Base-by-base conservation (phyloP, 2,888 invertebrate genomes). In the Ophion obscuratus region DNA sequence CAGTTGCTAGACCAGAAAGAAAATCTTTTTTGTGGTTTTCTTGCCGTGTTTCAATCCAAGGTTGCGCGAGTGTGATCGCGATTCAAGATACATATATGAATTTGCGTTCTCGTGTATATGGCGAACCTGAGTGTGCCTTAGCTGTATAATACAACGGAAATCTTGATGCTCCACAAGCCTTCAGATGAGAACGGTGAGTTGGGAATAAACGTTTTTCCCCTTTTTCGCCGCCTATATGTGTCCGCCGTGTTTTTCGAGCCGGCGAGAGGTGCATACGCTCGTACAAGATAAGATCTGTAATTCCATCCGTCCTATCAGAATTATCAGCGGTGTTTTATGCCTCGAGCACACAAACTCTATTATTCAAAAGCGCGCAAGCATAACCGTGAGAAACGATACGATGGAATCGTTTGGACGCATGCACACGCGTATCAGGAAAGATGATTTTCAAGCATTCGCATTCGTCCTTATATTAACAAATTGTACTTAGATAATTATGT, bases 281-380 rank as follows among this genome's bases (percentile, higher is more conserved):
- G 73, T n/a, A 11, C 11, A 31, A 57, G 73, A 74, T 74, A 74
- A 31, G 14, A 74, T 74, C 73, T 74, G 73, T 20, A 74, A 74
- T 74, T 74, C n/a, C 40, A 74, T 74, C 61, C 40, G 10, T 40
- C 61, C 20, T 74, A 74, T 74, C 73, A 31, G 73, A 36, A 74
- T 61, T 40, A 74, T 20, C 73, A 59, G 20, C 40, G 40, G 24
- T 27, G 53, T 44, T 27, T 75, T 62, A 75, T 62, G 47, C 47
- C 10, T 40, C 75, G 75, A 27, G 47, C 44, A 44, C 62, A 62
- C n/a, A 73, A 75, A 75, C 24, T 64, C 62, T 47, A 75, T 75
- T 75, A 75, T 75, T 75, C 62, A 75, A 62, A 75, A 75, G 44
- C 75, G 62, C 44, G 62, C 75, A 64, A 75, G 47, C 75, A 64